phyloP scores from a whole-genome alignment of 2,888 invertebrate genomes.

The Pandemis cinnamomeana region DNA sequence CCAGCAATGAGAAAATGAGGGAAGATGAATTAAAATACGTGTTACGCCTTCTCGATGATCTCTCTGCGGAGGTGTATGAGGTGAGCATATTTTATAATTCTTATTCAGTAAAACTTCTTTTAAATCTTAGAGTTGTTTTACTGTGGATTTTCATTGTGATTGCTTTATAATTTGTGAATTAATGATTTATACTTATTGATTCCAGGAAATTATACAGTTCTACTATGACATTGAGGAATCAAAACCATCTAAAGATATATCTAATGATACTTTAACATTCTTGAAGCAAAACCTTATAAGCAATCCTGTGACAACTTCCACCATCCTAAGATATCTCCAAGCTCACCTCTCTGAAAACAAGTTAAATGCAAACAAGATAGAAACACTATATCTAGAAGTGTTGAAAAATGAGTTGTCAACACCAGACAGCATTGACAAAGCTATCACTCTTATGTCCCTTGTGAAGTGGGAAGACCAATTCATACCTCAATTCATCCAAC shows the following conservation, averaged over 20 bases:
- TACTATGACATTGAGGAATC: constrained; percentile 65
- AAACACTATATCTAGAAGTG: constrained; percentile 66
- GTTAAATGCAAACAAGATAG: constrained; percentile 60
- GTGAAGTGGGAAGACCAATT: constrained; percentile 67
- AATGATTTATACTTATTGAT: constrained; percentile 35
- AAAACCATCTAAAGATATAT: constrained; percentile 62
- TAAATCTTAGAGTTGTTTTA: neutral
- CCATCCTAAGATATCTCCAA: constrained; percentile 65
- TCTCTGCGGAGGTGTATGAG: constrained; percentile 67
- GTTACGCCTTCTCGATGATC: constrained; percentile 69
- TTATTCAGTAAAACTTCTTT: neutral
- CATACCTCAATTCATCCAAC: constrained; percentile 60
- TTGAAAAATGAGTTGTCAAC: constrained; percentile 67
- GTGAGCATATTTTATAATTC: constrained; percentile 53
- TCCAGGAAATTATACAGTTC: constrained; percentile 72
- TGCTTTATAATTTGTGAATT: neutral
- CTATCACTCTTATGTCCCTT: constrained; percentile 70
- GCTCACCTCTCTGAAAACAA: constrained; percentile 55
- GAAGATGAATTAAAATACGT: constrained; percentile 78
- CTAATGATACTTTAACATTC: constrained; percentile 65
- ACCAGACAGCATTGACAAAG: constrained; percentile 64
- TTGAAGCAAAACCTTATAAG: constrained; percentile 73
- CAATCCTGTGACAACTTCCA: constrained; percentile 74
- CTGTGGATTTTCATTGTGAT: neutral
- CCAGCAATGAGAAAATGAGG: constrained; percentile 60